phyloP scores from a whole-genome alignment of 92 coral and sea anemone species.

The Meandrina meandrites region DNA sequence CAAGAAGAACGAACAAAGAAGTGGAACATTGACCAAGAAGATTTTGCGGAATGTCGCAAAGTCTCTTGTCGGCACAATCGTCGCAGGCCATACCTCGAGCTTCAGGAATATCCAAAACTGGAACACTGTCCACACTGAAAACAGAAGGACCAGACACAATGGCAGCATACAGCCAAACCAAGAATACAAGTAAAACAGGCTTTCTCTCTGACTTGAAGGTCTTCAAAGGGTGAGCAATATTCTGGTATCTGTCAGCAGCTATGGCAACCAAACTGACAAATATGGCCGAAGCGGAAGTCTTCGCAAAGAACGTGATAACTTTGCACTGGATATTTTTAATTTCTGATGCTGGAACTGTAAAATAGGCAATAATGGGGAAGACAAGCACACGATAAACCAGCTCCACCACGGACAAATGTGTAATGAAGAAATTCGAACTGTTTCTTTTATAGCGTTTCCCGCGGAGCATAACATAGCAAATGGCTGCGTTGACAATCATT shows the following conservation, averaged over 20 bases:
- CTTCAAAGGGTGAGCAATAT: neutral
- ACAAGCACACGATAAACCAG: constrained; percentile 1
- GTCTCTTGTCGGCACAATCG: neutral
- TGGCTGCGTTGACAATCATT: neutral
- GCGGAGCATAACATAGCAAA: constrained; percentile 4
- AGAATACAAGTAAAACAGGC: constrained; percentile 23
- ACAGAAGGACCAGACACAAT: constrained; percentile 47
- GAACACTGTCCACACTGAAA: constrained; percentile 36
- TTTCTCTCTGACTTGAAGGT: constrained; percentile 36
- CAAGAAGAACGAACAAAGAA: constrained; percentile 44
- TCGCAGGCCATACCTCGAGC: constrained; percentile 9
- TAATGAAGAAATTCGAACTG: constrained; percentile 21
- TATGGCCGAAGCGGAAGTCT: neutral
- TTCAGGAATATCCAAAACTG: constrained; percentile 48
- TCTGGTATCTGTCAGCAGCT: constrained; percentile 4
- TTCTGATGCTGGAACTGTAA: neutral
- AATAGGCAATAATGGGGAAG: neutral
- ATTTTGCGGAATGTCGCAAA: constrained; percentile 56
- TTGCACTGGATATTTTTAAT: neutral
- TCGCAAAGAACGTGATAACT: neutral
- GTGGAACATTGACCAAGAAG: constrained; percentile 49
- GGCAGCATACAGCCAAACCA: constrained; percentile 44
- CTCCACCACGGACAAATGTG: constrained; percentile 1
- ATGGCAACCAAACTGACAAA: constrained; percentile 27
- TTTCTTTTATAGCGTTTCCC: constrained; percentile 13